Evolutionary conservation across 2,888 invertebrate species (phyloP).

Genomic region (Entomobrya proxima): DNA sequence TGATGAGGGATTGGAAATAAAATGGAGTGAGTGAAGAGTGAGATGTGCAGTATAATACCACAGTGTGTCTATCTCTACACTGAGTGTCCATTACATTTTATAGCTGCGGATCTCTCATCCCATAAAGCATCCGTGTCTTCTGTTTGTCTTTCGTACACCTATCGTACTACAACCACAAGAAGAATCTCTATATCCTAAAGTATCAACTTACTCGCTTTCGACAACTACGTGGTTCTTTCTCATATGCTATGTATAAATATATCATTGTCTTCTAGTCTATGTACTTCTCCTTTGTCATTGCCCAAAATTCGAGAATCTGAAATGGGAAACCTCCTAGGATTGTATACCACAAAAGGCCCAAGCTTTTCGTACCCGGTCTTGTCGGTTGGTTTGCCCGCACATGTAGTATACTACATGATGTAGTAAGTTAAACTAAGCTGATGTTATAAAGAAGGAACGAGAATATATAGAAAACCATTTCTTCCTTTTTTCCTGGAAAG

Average conservation of each 20-base stretch:
- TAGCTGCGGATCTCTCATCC: constrained; percentile 6
- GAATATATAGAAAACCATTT: constrained; percentile 30
- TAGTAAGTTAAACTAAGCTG: background rate
- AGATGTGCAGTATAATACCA: constrained; percentile 41
- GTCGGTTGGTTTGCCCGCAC: background rate
- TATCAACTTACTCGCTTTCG: background rate
- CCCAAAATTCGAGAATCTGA: constrained; percentile 6
- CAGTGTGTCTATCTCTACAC: background rate
- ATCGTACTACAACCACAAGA: background rate
- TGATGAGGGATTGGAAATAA: constrained; percentile 67
- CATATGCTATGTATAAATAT: background rate
- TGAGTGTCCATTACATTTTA: constrained; percentile 59
- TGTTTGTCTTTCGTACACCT: background rate
- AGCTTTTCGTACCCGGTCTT: constrained; percentile 38
- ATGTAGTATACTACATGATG: background rate
- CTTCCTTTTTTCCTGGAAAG: constrained; percentile 17
- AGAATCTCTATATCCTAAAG: background rate
- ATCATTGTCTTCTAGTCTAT: constrained; percentile 43
- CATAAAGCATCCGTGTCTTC: background rate
- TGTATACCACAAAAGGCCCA: background rate
- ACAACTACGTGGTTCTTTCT: background rate
- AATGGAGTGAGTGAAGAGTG: constrained; percentile 64
- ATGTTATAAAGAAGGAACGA: background rate
- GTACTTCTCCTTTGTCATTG: constrained; percentile 42
- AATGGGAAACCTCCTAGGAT: background rate